Evolutionary conservation across 92 coral and sea anemone genomes (phyloP).

Genomic region (Montipora capitata): DNA sequence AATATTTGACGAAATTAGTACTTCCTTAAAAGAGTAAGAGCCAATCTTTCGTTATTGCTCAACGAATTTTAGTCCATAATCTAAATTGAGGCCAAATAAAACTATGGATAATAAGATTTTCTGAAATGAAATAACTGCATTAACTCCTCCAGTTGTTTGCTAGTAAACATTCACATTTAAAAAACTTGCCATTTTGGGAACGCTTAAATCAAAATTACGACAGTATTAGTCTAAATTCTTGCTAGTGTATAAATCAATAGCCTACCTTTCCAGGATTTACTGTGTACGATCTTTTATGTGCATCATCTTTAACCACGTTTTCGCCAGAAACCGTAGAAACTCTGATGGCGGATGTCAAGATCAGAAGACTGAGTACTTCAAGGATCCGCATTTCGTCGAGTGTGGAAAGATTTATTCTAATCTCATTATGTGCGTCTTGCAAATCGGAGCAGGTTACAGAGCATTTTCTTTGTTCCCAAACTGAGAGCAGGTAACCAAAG

Average conservation of each 20-base stretch:
- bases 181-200: not conserved
- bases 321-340: slow-evolving; percentile 48
- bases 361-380: not conserved
- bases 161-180: not conserved
- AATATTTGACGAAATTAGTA: too few relatives aligned
- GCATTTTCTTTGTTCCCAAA: not conserved
- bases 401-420: not conserved
- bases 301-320: slow-evolving; percentile 29
- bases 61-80: too few relatives aligned
- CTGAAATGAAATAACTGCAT: not conserved
- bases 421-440: slow-evolving; percentile 21
- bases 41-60: too few relatives aligned
- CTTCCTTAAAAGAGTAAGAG: too few relatives aligned
- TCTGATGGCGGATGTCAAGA: not conserved
- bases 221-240: not conserved
- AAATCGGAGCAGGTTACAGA: slow-evolving; percentile 8
- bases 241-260: not conserved
- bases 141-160: not conserved
- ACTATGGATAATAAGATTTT: not conserved
- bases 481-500: not conserved
- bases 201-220: not conserved
- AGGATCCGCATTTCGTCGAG: slow-evolving; percentile 13
- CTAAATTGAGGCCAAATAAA: too few relatives aligned
- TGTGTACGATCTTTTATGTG: slow-evolving; percentile 60
- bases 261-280: slow-evolving; percentile 72